Percentiles rank a stretch among this genome's conserved stretches.
These are phyloP conservation scores for Drosophila putrida DNA, from an alignment of 2,888 invertebrate genomes.

Conservation along the genomic window DNA sequence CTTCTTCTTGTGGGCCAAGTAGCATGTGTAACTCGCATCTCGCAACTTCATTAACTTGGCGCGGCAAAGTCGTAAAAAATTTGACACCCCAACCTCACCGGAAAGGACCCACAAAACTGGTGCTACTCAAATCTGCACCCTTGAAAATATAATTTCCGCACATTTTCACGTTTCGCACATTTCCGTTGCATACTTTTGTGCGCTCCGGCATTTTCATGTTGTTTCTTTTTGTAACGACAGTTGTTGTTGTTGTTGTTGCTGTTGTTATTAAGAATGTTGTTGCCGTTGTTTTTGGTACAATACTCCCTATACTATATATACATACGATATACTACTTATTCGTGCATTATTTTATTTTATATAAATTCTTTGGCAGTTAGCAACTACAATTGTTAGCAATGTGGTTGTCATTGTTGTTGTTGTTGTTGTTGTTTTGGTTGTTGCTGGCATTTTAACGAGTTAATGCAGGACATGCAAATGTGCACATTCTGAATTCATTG, in stretches of 20 bases:
- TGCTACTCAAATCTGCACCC: conserved; percentile 43
- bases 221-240: conserved; percentile 20
- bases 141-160: conserved; percentile 76
- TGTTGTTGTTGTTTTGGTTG: conserved; percentile 28
- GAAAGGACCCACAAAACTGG: background rate
- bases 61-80: conserved; percentile 67
- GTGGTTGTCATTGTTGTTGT: conserved; percentile 30
- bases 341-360: conserved; percentile 69
- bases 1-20: conserved; percentile 4
- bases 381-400: conserved; percentile 47
- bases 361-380: conserved; percentile 65
- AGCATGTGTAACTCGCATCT: conserved; percentile 52
- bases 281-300: conserved; percentile 12
- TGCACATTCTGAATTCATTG: conserved; percentile 79
- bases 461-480: conserved; percentile 83
- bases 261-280: background rate
- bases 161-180: conserved; percentile 79
- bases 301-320: conserved; percentile 4
- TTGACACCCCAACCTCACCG: conserved; percentile 28
- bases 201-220: conserved; percentile 66
- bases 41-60: conserved; percentile 70
- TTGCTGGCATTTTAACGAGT: conserved; percentile 79
- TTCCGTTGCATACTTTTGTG: conserved; percentile 77
- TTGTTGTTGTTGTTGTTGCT: conserved; percentile 12
- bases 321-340: conserved; percentile 19